Evolutionary conservation across 2,888 invertebrate genomes (phyloP).

Genomic region (Rotaria magnacalcarata): DNA sequence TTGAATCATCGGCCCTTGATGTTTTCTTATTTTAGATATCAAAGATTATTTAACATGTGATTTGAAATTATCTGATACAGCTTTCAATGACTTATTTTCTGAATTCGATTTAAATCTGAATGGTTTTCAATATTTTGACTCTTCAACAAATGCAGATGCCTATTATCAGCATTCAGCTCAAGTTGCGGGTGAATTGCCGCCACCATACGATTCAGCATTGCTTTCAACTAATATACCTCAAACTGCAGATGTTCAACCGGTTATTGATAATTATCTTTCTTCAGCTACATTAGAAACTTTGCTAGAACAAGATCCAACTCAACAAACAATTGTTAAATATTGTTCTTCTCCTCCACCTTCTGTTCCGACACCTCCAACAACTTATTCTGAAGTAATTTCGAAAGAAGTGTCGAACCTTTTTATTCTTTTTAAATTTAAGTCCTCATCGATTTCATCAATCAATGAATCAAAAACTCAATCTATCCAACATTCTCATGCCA

Average conservation of each 20-base stretch:
- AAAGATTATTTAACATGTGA: conserved; percentile 33
- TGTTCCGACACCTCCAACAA: not conserved
- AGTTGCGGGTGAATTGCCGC: not conserved
- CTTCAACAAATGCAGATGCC: not conserved
- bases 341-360: not conserved
- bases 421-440: not conserved
- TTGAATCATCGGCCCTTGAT: not conserved
- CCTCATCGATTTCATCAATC: not conserved
- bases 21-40: not conserved
- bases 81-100: not conserved
- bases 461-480: not conserved
- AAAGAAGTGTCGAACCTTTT: not conserved
- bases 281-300: not conserved
- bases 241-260: not conserved
- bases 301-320: not conserved
- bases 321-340: not conserved
- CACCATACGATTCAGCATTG: not conserved
- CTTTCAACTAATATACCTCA: not conserved
- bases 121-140: not conserved
- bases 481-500: too few species aligned
- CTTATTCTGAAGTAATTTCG: not conserved
- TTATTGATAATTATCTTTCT: not conserved
- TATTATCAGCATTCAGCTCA: too few species aligned
- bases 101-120: not conserved
- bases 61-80: conserved; percentile 24